These are phyloP conservation scores for Leptoteleia sp. DNA, from an alignment of 1,140 invertebrate genomes.

Conservation along the genomic window DNA sequence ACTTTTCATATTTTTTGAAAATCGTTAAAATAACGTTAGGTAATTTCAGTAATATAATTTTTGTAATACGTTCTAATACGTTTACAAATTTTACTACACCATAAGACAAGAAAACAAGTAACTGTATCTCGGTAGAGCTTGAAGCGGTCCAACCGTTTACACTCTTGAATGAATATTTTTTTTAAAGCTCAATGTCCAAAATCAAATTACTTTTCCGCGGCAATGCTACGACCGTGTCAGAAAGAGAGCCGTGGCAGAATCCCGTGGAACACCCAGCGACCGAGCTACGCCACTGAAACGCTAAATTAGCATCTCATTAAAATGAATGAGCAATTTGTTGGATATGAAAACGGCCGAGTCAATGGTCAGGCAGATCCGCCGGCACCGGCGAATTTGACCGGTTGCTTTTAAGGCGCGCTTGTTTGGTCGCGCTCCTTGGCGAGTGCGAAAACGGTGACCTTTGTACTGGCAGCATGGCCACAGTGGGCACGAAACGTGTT, in stretches of 20 bases:
- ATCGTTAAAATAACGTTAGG: too few species aligned
- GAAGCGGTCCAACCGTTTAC: too few species aligned
- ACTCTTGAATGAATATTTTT: too few species aligned
- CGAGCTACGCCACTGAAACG: constrained; percentile 6
- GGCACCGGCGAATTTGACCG: constrained; percentile 14
- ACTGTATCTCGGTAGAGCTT: too few species aligned
- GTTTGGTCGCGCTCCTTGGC: constrained; percentile 3
- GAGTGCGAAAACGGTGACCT: constrained; percentile 58
- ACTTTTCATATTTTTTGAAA: too few species aligned
- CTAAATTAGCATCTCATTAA: constrained; percentile 32
- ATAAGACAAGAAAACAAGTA: too few species aligned
- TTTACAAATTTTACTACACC: too few species aligned
- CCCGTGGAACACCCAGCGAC: neutral
- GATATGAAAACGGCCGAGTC: constrained; percentile 14
- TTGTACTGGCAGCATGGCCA: constrained; percentile 48
- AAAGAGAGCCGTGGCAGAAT: neutral
- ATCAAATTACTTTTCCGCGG: too few species aligned
- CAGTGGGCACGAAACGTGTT: constrained; percentile 63
- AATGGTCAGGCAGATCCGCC: constrained; percentile 1
- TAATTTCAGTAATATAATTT: too few species aligned
- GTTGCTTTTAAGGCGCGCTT: constrained; percentile 23
- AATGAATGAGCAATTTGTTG: constrained; percentile 16
- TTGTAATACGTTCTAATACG: too few species aligned
- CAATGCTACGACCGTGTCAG: too few species aligned
- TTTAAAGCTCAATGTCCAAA: too few species aligned